Evolutionary conservation across 2,113 vertebrate genomes (phyloP).

Genomic region (Chroicocephalus ridibundus): DNA sequence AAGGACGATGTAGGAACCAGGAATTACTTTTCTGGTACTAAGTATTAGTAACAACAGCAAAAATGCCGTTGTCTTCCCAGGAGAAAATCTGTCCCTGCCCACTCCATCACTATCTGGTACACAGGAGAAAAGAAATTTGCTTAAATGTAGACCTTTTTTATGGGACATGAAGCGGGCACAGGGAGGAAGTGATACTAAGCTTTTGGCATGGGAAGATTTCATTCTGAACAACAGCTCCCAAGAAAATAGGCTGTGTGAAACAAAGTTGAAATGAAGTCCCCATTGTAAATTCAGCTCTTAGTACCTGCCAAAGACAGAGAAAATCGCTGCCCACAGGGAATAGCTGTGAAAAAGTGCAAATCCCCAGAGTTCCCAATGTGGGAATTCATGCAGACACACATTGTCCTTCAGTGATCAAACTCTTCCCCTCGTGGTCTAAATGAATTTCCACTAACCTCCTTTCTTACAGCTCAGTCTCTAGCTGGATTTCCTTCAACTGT

Average conservation of each 20-base stretch:
- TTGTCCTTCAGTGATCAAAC: neutral
- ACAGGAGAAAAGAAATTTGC: neutral
- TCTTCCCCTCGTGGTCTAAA: neutral
- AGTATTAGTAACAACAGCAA: neutral
- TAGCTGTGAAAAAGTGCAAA: neutral
- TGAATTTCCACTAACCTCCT: neutral
- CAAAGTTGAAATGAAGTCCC: conserved; percentile 8
- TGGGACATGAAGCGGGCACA: neutral
- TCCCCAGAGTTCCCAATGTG: neutral
- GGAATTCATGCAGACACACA: neutral
- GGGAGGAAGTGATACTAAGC: neutral
- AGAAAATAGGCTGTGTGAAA: neutral
- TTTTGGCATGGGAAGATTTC: neutral
- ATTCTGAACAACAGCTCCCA: neutral
- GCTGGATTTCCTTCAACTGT: conserved; percentile 1
- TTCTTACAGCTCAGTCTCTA: neutral
- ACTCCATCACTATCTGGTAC: neutral
- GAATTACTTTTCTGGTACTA: neutral
- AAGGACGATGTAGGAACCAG: neutral
- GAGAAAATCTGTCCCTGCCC: neutral
- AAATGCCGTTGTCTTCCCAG: neutral
- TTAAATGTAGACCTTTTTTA: neutral
- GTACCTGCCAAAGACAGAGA: neutral
- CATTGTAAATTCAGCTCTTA: neutral
- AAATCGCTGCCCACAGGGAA: neutral